phyloP scores from a whole-genome alignment of 1,140 invertebrate genomes.

The Anoplolepis gracilipes region DNA sequence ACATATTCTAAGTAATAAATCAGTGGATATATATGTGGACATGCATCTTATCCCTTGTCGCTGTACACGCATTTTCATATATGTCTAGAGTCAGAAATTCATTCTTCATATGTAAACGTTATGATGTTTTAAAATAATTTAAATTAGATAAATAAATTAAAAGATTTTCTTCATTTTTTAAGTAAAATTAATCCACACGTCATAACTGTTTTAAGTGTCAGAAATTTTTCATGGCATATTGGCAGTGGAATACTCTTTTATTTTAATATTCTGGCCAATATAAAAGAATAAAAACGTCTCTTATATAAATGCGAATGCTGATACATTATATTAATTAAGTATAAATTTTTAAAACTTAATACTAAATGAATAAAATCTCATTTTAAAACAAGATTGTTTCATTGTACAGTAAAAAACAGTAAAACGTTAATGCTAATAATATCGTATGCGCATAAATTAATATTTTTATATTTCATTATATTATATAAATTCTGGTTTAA shows the following conservation, averaged over 20 bases:
- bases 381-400: conserved; percentile 2
- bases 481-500: conserved; percentile 22
- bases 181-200: not conserved
- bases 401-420: not conserved
- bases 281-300: conserved; percentile 8
- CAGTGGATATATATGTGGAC: not conserved
- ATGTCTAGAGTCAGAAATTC: not conserved
- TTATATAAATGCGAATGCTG: not conserved
- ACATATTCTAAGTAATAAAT: conserved; percentile 41
- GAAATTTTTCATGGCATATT: not conserved
- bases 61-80: not conserved
- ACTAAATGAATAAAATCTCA: not conserved
- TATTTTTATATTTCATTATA: not conserved
- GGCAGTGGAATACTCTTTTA: conserved; percentile 3
- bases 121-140: not conserved
- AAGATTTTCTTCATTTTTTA: not conserved
- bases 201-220: not conserved
- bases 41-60: not conserved
- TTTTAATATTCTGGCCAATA: not conserved
- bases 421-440: not conserved
- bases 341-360: too few species aligned
- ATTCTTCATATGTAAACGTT: not conserved
- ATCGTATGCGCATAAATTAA: not conserved
- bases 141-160: not conserved
- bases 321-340: conserved; percentile 34